Evolutionary conservation across 1,140 invertebrate genomes (phyloP).

Genomic region (Zaprionus lachaisei): DNA sequence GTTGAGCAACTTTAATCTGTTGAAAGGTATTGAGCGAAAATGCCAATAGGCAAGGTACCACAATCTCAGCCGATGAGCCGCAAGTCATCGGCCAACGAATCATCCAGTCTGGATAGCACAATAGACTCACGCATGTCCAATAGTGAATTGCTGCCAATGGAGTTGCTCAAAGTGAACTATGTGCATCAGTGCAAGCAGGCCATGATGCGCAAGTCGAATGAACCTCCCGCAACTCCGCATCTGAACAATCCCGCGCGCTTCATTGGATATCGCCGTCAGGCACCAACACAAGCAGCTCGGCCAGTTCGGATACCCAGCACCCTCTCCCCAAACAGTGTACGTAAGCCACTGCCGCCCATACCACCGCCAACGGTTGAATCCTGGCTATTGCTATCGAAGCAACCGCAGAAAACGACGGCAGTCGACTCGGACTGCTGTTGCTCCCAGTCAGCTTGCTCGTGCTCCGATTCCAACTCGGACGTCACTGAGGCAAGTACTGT

Average conservation of each 20-base stretch:
- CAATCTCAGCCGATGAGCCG: conserved; percentile 25
- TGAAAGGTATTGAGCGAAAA: conserved; percentile 38
- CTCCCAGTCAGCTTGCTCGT: conserved; percentile 36
- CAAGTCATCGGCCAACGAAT: conserved; percentile 40
- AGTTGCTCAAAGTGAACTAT: conserved; percentile 77
- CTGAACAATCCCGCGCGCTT: conserved; percentile 58
- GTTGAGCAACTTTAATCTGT: conserved; percentile 30
- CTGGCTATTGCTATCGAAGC: conserved; percentile 61
- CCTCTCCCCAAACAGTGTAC: conserved; percentile 16
- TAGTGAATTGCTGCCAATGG: conserved; percentile 77
- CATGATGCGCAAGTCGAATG: conserved; percentile 63
- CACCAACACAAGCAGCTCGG: background rate
- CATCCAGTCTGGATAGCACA: conserved; percentile 56
- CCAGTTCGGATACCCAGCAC: background rate
- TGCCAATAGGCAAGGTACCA: conserved; percentile 65
- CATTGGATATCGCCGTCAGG: conserved; percentile 44
- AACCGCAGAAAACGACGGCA: conserved; percentile 9
- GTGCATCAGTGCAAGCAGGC: conserved; percentile 78
- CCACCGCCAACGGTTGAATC: conserved; percentile 65
- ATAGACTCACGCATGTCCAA: conserved; percentile 64
- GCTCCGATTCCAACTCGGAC: conserved; percentile 46
- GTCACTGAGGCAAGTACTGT: conserved; percentile 42
- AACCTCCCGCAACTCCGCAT: conserved; percentile 31
- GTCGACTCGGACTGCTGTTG: conserved; percentile 41
- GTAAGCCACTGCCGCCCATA: conserved; percentile 26